Base-by-base conservation (phyloP, 2,888 invertebrate species). In the Harpagoxenus sublaevis region DNA sequence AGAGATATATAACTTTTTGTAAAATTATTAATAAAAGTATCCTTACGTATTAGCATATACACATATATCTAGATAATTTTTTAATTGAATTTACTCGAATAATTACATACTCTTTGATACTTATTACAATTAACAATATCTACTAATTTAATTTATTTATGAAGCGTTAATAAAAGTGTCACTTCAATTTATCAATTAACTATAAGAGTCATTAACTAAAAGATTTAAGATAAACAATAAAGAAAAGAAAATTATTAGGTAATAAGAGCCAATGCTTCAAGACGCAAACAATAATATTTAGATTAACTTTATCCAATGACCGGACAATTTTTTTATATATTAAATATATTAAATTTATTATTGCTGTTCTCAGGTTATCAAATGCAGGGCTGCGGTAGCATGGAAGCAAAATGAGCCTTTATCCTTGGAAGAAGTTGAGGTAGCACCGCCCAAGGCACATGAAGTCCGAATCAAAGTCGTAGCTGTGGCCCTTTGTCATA, bases 301-400 rank as follows among this genome's bases (percentile, higher is more conserved):
- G 5, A 63, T 63, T 63, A n/a, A 5, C 1, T 63, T 28, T 57
- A 28, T 53, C 6, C 0, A n/a, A 12, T 23, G 28, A 42, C 1
- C 3, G 3, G 12, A 65, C 4, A 66, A 15, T 65, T 42, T 65
- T 42, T 35, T 5, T 42, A 9, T 35, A 63, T 63, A 35, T 23
- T 3, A 23, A 5, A 4, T 8, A 12, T 3, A 83, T 73, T 83
- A 48, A 28, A 66, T 60, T 28, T 75, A 83, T 81, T 23, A 55
- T 5, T 71, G 9, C 3, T 35, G 1, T 57, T 55, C 62, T 85
- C 94, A 98, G 97, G 96, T 97, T 68, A 99, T 99, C 90, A 97
- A 96, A 92, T 99, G 99, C 95, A 97, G 96, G 93, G 99, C 99
- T 35, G 99, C 99, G 1, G 98, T 99, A 28, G 99, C 99, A 5